phyloP scores from a whole-genome alignment of 1,140 invertebrate species.

The Bombus balteatus region DNA sequence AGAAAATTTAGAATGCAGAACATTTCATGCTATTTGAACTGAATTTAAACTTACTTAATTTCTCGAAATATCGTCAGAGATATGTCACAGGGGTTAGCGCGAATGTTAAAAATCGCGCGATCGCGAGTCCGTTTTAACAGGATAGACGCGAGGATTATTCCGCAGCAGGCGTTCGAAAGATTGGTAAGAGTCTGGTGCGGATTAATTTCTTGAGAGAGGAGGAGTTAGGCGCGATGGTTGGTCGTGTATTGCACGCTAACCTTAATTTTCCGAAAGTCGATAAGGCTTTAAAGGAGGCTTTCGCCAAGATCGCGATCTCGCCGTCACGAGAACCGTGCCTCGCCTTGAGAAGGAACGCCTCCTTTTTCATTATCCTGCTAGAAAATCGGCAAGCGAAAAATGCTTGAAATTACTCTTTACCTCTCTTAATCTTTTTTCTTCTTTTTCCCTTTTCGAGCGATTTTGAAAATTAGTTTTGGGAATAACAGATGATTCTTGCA shows the following conservation, averaged over 20 bases:
- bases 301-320: conserved; percentile 32
- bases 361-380: not conserved
- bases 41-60: not conserved
- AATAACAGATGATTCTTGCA: not conserved
- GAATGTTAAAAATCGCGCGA: not conserved
- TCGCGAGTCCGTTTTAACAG: conserved; percentile 12
- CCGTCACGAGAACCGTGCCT: conserved; percentile 23
- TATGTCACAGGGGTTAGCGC: not conserved
- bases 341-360: not conserved
- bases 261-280: conserved; percentile 47
- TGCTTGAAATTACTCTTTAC: not conserved
- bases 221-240: not conserved
- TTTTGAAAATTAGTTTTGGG: not conserved
- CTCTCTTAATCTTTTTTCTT: not conserved
- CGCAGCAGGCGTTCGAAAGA: conserved; percentile 1
- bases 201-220: conserved; percentile 46
- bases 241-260: conserved; percentile 27
- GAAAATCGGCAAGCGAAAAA: conserved; percentile 22
- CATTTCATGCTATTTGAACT: not conserved
- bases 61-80: no score
- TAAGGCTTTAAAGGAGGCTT: conserved; percentile 36
- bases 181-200: conserved; percentile 26
- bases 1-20: not conserved
- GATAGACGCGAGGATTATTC: conserved; percentile 7
- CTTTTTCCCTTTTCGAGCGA: not conserved